Evolutionary conservation across 2,797 vertebrate genomes (phyloP), one percentile per base, ranked within the genome.

Genomic region (Gambelia wislizenii): DNA sequence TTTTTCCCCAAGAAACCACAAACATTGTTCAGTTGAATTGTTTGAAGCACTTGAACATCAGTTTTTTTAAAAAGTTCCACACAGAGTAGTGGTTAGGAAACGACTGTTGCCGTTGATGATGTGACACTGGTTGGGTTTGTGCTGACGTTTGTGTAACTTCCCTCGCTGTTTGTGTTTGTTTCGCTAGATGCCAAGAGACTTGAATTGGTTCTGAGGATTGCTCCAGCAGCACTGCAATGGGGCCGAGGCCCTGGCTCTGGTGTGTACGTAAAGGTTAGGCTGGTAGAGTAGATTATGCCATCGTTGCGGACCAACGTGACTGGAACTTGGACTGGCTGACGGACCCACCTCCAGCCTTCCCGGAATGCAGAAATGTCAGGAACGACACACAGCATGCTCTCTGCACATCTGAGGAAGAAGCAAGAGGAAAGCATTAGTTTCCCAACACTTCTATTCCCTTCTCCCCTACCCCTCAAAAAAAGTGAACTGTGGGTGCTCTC

Each of bases 351-450:
- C 99, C 99, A 99, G 39, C 99, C 99, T 98, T 99, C 99, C 88
- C 99, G 98, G 97, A 99, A 99, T 44, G 99, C 99, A 2, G 99
- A 99, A 97, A 99, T 99, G 97, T 99, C 99, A 59, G 99, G 99
- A 94, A 99, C 99, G 59, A 99, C 99, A 79, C 99, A 99, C 27
- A 99, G 97, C 98, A 99, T 99, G 96, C 98, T 99, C 97, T 99
- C 99, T 18, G 98, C 99, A 52, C 99, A 99, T 94, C 99, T 99
- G 13, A 47, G 3, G 96, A 59, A 80, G 92, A 94, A 25, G 76
- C 30, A 95, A 91, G 25, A 76, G 36, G 90, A 18, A 39, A 56
- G 10, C 18, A 27, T n/a, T 83, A 10, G 91, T 75, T 25, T 22
- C 13, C 76, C 61, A 39, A 0, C 67, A n/a, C 36, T 36, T 88